Evolutionary conservation across 2,888 invertebrate species (phyloP), one percentile per base, ranked within the genome.

Genomic region (Melieria omissa): DNA sequence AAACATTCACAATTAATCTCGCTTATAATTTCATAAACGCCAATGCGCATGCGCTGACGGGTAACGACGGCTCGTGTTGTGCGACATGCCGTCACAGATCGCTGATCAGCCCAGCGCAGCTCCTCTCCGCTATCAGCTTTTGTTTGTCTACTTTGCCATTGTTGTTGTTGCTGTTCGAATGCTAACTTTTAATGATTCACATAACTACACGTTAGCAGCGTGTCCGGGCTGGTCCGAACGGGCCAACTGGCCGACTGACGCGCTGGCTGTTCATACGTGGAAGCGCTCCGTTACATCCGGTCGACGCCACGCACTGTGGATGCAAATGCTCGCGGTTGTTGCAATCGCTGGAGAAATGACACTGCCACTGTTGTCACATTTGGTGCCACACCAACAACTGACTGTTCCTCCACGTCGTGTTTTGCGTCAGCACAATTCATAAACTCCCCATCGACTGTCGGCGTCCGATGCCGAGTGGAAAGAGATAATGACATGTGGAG

Each of bases 281-380:
- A 72, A 71, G 73, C 64, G 16, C 65, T 65, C 70, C 74, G 74
- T 74, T 74, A 76, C 74, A 73, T 76, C 76, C 74, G 76, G 74
- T 71, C 66, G 57, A 60, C 14, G 70, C 52, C 69, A 66, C 58
- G 66, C 67, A 10, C 60, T 16, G 70, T 70, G 74, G 70, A 70
- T 70, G 70, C 73, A 73, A 73, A 73, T 70, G 65, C 44, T 62
- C 66, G 62, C 61, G 47, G 46, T 44, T 42, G 68, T 68, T 64
- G 14, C 52, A 14, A 52, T 9, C 12, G 12, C 6, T 6, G 14
- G 12, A 52, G n/a, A 52, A 10, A 49, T 49, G 29, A 2, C 0
- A 29, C 29, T 29, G 29, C 29, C 0, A 29, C 29, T 29, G 29
- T 29, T 3, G 29, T 3, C 29, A 3, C 3, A 29, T 29, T 29